phyloP scores from a whole-genome alignment of 1,140 invertebrate species.

The Drosophila obscura region DNA sequence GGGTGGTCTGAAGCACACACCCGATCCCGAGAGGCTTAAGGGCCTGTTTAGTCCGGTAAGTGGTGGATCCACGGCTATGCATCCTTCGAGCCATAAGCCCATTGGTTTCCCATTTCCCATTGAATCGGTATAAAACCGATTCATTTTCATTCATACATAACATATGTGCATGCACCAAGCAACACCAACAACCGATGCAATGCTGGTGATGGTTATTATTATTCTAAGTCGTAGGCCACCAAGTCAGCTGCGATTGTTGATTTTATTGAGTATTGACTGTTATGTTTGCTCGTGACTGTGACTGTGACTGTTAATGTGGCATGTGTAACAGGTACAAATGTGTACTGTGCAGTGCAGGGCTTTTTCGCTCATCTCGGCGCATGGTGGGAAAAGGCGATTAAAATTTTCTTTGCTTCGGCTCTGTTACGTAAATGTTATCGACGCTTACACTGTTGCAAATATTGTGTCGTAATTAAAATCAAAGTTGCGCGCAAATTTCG shows the following conservation, averaged over 20 bases:
- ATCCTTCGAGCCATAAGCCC: neutral
- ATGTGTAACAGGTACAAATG: slow-evolving; percentile 2
- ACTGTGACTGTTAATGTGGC: neutral
- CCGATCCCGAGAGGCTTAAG: slow-evolving; percentile 76
- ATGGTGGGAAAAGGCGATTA: neutral
- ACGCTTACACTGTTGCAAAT: slow-evolving; percentile 1
- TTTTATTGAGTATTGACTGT: neutral
- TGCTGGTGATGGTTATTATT: too few relatives aligned
- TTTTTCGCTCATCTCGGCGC: neutral
- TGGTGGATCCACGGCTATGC: slow-evolving; percentile 1
- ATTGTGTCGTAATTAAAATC: slow-evolving; percentile 72
- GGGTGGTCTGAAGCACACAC: slow-evolving; percentile 76
- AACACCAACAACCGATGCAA: neutral
- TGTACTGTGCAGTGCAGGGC: slow-evolving; percentile 16
- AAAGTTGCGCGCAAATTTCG: slow-evolving; percentile 52
- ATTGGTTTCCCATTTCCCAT: neutral
- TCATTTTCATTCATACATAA: neutral
- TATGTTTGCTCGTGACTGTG: neutral
- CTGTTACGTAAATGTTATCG: slow-evolving; percentile 36
- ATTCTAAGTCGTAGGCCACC: too few relatives aligned
- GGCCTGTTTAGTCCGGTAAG: slow-evolving; percentile 81
- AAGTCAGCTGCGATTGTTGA: too few relatives aligned
- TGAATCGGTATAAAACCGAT: too few relatives aligned
- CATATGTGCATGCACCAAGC: slow-evolving; percentile 15
- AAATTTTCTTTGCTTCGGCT: slow-evolving; percentile 9